phyloP scores from a whole-genome alignment of 2,113 vertebrate genomes.

The Deroptyus accipitrinus region DNA sequence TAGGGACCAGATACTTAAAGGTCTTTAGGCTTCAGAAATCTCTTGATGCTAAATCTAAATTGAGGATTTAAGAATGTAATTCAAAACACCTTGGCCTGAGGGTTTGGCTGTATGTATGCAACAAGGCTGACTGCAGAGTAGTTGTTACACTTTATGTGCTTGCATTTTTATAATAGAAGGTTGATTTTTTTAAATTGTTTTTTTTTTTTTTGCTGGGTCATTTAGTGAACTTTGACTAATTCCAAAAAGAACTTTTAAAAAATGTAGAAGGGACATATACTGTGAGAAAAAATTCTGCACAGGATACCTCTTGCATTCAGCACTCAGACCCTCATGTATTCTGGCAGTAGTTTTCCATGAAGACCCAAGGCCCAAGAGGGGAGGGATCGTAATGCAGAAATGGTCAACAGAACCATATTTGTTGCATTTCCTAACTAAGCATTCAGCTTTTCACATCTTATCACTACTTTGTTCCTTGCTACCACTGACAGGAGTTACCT shows the following conservation, averaged over 20 bases:
- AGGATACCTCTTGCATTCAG: not conserved
- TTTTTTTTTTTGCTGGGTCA: not conserved
- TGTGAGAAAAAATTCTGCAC: fast-evolving
- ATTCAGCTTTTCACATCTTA: not conserved
- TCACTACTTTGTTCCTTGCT: not conserved
- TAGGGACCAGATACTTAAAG: not conserved
- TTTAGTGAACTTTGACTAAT: not conserved
- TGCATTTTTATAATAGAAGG: not conserved
- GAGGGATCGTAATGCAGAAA: not conserved
- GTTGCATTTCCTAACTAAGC: not conserved
- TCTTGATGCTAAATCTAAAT: not conserved
- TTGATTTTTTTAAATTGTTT: not conserved
- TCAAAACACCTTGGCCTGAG: not conserved
- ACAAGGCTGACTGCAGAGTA: not conserved
- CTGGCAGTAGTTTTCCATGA: not conserved
- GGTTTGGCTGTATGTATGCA: not conserved
- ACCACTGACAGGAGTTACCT: not conserved
- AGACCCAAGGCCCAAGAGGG: not conserved
- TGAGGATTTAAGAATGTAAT: not conserved
- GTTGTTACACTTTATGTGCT: not conserved
- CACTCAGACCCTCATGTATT: not conserved
- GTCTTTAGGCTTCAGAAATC: not conserved
- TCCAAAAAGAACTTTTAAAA: not conserved
- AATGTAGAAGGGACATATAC: not conserved
- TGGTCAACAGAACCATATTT: not conserved